phyloP scores from a whole-genome alignment of 2,888 invertebrate species.

The Hirudinaria manillensis region DNA sequence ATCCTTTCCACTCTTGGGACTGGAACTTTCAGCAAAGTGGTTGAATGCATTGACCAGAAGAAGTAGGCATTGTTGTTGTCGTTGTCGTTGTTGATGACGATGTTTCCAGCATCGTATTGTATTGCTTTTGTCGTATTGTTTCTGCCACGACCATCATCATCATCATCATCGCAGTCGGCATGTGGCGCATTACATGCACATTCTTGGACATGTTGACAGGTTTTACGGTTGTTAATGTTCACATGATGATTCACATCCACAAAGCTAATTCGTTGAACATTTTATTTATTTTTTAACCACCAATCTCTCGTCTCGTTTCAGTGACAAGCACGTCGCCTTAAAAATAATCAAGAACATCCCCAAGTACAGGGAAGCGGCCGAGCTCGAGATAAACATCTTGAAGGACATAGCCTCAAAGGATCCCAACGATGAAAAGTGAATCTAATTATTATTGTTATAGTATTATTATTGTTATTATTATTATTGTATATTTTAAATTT shows the following conservation, averaged over 20 bases:
- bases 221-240: too few relatives aligned
- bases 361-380: constrained; percentile 97
- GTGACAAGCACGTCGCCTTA: constrained; percentile 62
- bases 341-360: constrained; percentile 99
- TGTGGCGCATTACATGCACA: too few relatives aligned
- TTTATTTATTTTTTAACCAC: too few relatives aligned
- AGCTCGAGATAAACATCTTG: constrained; percentile 94
- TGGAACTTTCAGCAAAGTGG: constrained; percentile 99
- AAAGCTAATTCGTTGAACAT: too few relatives aligned
- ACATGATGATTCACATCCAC: too few relatives aligned
- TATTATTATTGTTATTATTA: constrained; percentile 3
- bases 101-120: not conserved
- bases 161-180: too few relatives aligned
- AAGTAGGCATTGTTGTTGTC: constrained; percentile 65
- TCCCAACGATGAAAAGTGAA: constrained; percentile 89
- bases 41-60: constrained; percentile 89
- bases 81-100: not conserved
- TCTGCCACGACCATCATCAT: not conserved
- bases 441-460: too few relatives aligned
- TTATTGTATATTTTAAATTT: not conserved
- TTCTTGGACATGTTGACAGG: too few relatives aligned
- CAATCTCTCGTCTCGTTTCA: constrained; percentile 36
- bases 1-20: constrained; percentile 96
- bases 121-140: not conserved
- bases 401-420: constrained; percentile 91